A percentile compares a stretch with the other conserved stretches of the same genome.
Evolutionary conservation across 2,797 vertebrate genomes (phyloP).

Genomic region (Prunella strophiata): DNA sequence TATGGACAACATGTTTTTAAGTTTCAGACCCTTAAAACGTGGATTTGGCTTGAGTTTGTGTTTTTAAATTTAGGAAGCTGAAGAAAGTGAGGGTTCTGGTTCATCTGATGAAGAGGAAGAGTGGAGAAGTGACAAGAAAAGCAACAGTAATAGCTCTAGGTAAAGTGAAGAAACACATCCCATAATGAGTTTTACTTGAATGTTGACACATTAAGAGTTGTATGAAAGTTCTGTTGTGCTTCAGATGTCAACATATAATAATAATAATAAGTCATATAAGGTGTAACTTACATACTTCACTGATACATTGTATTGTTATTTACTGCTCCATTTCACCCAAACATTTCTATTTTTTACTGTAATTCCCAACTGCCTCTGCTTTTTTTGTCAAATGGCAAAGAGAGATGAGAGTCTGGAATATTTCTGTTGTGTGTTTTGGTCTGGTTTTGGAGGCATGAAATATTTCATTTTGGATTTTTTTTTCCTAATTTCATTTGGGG

Average conservation of each 20-base stretch:
- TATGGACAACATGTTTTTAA: not conserved
- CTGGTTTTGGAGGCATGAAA: not conserved
- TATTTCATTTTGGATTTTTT: fast-evolving
- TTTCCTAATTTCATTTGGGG: fast-evolving
- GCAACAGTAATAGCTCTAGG: constrained; percentile 88
- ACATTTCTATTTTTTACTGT: not conserved
- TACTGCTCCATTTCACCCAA: not conserved
- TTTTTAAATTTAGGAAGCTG: constrained; percentile 66
- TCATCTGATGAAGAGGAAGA: constrained; percentile 89
- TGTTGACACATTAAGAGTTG: not conserved
- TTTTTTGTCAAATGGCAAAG: not conserved
- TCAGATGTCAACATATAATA: not conserved
- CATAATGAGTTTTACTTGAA: not conserved
- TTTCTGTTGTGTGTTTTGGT: not conserved
- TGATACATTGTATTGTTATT: not conserved
- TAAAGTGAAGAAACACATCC: constrained; percentile 56
- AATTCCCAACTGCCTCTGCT: not conserved
- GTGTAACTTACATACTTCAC: too few species aligned
- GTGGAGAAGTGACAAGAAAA: constrained; percentile 92
- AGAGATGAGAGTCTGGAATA: not conserved
- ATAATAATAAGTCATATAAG: not conserved
- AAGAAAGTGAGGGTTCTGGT: constrained; percentile 74
- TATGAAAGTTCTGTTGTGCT: not conserved
- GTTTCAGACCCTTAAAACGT: not conserved
- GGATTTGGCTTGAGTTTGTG: not conserved